Evolutionary conservation across 2,797 vertebrate species (phyloP).

Genomic region (Arnoldichthys spilopterus): DNA sequence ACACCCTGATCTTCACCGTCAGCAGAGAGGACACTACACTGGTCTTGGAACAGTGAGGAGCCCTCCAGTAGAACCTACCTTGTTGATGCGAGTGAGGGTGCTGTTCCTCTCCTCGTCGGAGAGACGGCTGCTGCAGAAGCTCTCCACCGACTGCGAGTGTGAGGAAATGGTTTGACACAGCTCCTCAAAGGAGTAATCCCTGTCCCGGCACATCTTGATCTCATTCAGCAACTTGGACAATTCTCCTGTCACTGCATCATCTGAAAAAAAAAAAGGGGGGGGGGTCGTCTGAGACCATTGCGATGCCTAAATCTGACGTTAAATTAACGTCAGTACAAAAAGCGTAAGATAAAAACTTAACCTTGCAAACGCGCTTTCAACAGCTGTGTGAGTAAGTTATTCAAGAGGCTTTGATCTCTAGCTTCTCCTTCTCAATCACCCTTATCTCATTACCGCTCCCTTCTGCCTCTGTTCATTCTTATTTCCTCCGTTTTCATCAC

Average conservation of each 20-base stretch:
- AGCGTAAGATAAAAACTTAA: not conserved
- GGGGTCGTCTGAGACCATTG: conserved; percentile 11
- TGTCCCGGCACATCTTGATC: conserved; percentile 94
- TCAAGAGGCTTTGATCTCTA: not conserved
- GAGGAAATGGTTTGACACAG: conserved; percentile 94
- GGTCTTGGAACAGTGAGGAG: not conserved
- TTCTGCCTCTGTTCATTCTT: not conserved
- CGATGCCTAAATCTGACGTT: not conserved
- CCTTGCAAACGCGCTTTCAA: not conserved
- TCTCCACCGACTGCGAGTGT: conserved; percentile 88
- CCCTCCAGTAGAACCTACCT: conserved; percentile 64
- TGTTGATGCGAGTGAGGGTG: conserved; percentile 80
- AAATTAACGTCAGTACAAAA: not conserved
- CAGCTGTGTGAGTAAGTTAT: not conserved
- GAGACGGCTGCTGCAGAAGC: conserved; percentile 85
- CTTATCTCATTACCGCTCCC: not conserved
- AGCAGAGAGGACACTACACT: not conserved
- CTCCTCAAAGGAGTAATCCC: conserved; percentile 96
- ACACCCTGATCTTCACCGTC: not conserved
- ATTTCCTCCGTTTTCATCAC: not conserved
- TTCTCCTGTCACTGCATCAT: conserved; percentile 92
- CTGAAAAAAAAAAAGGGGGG: conserved; percentile 74
- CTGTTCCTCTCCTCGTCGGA: conserved; percentile 91
- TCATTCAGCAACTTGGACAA: conserved; percentile 94
- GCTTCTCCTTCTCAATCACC: not conserved